Base-by-base conservation (phyloP, 2,797 vertebrate species). In the Phataginus tetradactyla region DNA sequence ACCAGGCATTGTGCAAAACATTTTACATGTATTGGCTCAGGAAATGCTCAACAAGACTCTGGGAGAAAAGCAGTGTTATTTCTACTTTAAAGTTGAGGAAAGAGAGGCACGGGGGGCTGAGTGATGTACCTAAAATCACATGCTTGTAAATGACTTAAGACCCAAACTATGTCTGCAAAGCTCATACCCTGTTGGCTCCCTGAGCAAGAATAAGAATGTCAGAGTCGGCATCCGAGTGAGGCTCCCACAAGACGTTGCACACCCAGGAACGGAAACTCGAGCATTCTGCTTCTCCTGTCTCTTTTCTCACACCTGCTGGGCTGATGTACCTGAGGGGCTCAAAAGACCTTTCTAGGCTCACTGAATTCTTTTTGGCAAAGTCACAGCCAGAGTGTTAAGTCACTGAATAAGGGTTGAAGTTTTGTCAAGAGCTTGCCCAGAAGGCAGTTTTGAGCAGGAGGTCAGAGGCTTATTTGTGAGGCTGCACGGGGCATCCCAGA, bases 161-260 rank as follows among this genome's bases (percentile, higher is more conserved):
- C 17, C 34, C n/a, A 7, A 6, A 20, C 45, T 42, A 32, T 53
- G 20, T 23, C 74, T 64, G 68, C 42, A 57, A 8, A 78, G 20
- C 10, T 14, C 68, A 13, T 5, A 1, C 29, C 14, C n/a, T 11
- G 37, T 4, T 7, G 64, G 7, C 64, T 66, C 51, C 32, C 45
- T 45, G 45, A 45, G 45, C 45, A 0, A 4, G 39, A 51, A 5
- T 0, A 0, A 15, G 42, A 18, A 17, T 20, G 7, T 75, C 23
- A 7, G 37, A 39, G 42, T 3, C 0, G 0, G 75, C n/a, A 1
- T 17, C 4, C 0, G 75, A 53, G 63, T 4, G 75, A 39, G 53
- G 57, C 21, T 68, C 42, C 57, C 39, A 1, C 11, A 7, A 1
- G 0, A 0, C 0, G 0, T 1, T 9, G 64, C 51, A 27, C 15